Conservation (phyloP, 1,140 invertebrate species). For the Anagrus nilaparvatae region DNA sequence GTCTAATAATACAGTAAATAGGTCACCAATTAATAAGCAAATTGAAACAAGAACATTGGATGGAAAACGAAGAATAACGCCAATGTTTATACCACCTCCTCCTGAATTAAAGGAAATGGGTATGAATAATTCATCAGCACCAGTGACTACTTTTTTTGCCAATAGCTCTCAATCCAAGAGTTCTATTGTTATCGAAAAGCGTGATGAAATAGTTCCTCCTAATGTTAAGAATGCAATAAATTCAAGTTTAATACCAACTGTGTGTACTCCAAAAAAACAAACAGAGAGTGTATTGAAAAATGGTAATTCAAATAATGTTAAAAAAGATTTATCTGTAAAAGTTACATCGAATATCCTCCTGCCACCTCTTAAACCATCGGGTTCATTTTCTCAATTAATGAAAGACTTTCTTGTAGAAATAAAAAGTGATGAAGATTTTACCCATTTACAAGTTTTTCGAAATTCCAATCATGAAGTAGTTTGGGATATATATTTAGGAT, state of each 20-base stretch:
- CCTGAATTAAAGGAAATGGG: constrained; percentile 48
- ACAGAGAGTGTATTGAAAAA: constrained; percentile 52
- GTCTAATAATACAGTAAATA: too few relatives aligned
- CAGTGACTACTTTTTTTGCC: constrained; percentile 58
- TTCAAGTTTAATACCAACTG: too few relatives aligned
- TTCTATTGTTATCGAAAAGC: constrained; percentile 71
- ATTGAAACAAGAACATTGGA: constrained; percentile 90
- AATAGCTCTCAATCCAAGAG: constrained; percentile 70
- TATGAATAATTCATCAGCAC: too few relatives aligned
- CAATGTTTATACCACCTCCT: constrained; percentile 78
- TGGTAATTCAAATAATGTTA: constrained; percentile 34
- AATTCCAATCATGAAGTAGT: constrained; percentile 44
- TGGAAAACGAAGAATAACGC: constrained; percentile 88
- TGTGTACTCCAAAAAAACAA: too few relatives aligned
- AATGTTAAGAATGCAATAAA: too few relatives aligned
- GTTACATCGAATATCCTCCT: constrained; percentile 29
- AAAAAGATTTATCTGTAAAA: too few relatives aligned
- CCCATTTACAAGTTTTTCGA: constrained; percentile 44
- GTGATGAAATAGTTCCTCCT: constrained; percentile 64
- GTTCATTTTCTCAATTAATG: constrained; percentile 33
- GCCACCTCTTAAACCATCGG: constrained; percentile 30
- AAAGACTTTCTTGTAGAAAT: constrained; percentile 36
- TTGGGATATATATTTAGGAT: constrained; percentile 38
- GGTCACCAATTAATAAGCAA: constrained; percentile 83
- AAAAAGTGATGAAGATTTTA: constrained; percentile 31